Evolutionary conservation across 1,140 invertebrate genomes (phyloP).

Genomic region (Limonius californicus): DNA sequence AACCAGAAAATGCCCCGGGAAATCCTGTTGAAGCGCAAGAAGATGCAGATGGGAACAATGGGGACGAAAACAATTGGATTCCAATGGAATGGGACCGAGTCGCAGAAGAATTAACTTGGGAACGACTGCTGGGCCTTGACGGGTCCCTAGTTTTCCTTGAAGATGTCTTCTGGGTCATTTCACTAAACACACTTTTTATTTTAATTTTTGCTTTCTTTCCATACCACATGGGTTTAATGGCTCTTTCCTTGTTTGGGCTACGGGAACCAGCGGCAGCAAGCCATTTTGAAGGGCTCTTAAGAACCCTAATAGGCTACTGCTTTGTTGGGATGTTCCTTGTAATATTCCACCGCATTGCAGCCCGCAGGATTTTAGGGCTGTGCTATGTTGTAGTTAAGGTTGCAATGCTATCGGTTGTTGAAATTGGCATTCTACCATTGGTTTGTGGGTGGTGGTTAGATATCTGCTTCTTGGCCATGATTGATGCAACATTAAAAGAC

Average conservation of each 20-base stretch:
- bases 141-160: constrained; percentile 96
- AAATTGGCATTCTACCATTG: constrained; percentile 94
- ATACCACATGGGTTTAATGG: constrained; percentile 89
- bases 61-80: constrained; percentile 94
- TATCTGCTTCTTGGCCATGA: constrained; percentile 93
- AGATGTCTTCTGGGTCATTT: constrained; percentile 99
- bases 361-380: constrained; percentile 83
- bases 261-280: constrained; percentile 68
- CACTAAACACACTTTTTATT: constrained; percentile 94
- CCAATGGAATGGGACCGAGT: constrained; percentile 97
- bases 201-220: constrained; percentile 93
- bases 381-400: constrained; percentile 98
- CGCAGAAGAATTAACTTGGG: constrained; percentile 97
- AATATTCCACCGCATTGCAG: constrained; percentile 75
- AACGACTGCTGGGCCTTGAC: constrained; percentile 91
- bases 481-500: constrained; percentile 87
- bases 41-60: constrained; percentile 51
- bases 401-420: constrained; percentile 86
- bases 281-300: constrained; percentile 91
- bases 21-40: constrained; percentile 24
- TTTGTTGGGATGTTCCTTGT: constrained; percentile 83
- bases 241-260: constrained; percentile 72
- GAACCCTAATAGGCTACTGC: constrained; percentile 90
- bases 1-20: constrained; percentile 14
- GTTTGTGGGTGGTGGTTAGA: constrained; percentile 99